Base-by-base conservation (phyloP, 2,113 vertebrate species). In the Dicrurus megarhynchus region DNA sequence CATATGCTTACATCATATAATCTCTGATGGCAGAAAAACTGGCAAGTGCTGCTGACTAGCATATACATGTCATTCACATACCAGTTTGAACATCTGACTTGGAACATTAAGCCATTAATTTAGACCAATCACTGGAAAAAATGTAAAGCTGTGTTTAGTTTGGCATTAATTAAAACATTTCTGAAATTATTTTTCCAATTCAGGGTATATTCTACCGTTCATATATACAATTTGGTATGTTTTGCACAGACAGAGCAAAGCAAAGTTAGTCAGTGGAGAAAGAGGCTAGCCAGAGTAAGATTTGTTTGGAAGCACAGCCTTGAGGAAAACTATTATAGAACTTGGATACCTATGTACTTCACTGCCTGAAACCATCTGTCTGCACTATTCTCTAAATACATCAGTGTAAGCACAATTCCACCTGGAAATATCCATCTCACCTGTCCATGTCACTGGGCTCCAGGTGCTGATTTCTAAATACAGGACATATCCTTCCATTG, bases 101-200 rank as follows among this genome's bases (percentile, higher is more conserved):
- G 56, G 78, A 93, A 96, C 76, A 94, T 87, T 87, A 95, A 94
- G 65, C 63, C 93, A 93, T 87, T 94, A 95, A 93, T 91, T 96
- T 93, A 94, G 69, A 95, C 33, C 84, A 80, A 95, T 68, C 84
- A 87, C 81, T 79, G 41, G 80, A 94, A 94, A 96, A 91, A 89
- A 94, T 63, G 60, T 89, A 95, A 96, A 93, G 81, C 81, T 79
- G 46, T 81, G 32, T 94, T 96, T 93, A 93, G 87, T 82, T 87
- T 85, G 49, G 74, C 87, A 95, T 93, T 86, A 89, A 74, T 35
- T 87, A 84, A 84, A 94, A 89, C 44, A 55, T 59, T 84, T 87
- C 65, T 71, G 64, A 93, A 87, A 64, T 56, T 74, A 81, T 30
- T 75, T 94, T 44, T 33, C 49, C 44, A 64, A 56, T 60, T 87